These are phyloP conservation scores for Brotula barbata DNA, from an alignment of 2,797 vertebrate species.

Conservation along the genomic window DNA sequence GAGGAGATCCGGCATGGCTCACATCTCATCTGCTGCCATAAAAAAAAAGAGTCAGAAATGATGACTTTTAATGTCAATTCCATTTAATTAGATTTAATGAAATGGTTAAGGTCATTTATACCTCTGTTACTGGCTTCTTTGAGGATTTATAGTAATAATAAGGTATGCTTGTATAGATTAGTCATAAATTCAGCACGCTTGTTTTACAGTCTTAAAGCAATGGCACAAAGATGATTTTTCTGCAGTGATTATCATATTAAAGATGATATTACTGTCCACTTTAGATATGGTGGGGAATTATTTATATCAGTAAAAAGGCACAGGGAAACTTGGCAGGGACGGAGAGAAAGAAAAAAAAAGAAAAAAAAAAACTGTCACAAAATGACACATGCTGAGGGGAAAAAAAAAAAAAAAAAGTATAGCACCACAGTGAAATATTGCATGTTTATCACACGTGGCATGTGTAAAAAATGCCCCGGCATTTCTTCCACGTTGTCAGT, in stretches of 20 bases:
- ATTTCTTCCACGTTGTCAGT: conserved; percentile 40
- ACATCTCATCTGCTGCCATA: conserved; percentile 69
- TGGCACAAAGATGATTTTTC: conserved; percentile 58
- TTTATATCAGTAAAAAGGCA: conserved; percentile 56
- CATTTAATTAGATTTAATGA: conserved; percentile 79
- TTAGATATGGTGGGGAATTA: conserved; percentile 51
- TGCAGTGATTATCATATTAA: conserved; percentile 70
- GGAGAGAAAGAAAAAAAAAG: conserved; percentile 15
- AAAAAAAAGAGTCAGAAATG: conserved; percentile 70
- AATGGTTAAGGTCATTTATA: conserved; percentile 77
- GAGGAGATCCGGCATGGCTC: conserved; percentile 71
- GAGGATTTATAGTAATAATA: conserved; percentile 79
- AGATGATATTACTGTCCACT: conserved; percentile 65
- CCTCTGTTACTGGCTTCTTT: conserved; percentile 58
- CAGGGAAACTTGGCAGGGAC: conserved; percentile 5
- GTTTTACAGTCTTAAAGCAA: conserved; percentile 61
- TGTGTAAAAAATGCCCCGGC: conserved; percentile 31
- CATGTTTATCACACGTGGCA: conserved; percentile 34
- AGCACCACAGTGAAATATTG: conserved; percentile 24
- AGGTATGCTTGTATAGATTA: conserved; percentile 73
- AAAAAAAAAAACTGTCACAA: conserved; percentile 14
- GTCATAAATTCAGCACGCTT: conserved; percentile 72
- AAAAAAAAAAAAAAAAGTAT: conserved; percentile 16
- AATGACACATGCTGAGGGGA: conserved; percentile 26
- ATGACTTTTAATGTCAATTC: conserved; percentile 77